Conservation (phyloP, 2,888 invertebrate species). For the Spodoptera littoralis region DNA sequence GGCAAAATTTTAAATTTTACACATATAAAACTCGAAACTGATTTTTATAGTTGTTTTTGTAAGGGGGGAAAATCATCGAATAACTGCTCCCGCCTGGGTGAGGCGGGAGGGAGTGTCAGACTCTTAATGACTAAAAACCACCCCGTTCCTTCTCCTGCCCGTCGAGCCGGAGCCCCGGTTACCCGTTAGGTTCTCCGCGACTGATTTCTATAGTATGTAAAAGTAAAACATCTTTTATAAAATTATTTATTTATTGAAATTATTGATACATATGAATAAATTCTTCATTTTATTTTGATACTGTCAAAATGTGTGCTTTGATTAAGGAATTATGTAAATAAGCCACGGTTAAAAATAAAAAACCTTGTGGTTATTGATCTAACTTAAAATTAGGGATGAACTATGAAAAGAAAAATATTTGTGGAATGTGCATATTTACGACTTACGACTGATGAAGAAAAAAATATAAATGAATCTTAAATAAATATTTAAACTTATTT, state of each 20-base stretch:
- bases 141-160: too few relatives aligned
- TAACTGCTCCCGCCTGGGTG: too few relatives aligned
- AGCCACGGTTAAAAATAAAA: too few relatives aligned
- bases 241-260: conserved; percentile 52
- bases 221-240: conserved; percentile 22
- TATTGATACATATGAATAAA: conserved; percentile 43
- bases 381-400: conserved; percentile 17
- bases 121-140: too few relatives aligned
- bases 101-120: too few relatives aligned
- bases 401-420: conserved; percentile 18
- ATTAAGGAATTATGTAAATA: conserved; percentile 1
- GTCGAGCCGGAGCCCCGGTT: too few relatives aligned
- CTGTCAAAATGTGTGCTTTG: conserved; percentile 26
- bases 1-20: too few relatives aligned
- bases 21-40: too few relatives aligned
- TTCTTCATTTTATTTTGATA: conserved; percentile 43
- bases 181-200: too few relatives aligned
- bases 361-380: conserved; percentile 1
- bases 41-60: too few relatives aligned
- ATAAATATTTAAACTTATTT: conserved; percentile 55
- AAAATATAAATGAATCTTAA: conserved; percentile 31
- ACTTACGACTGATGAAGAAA: conserved; percentile 7
- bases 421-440: conserved; percentile 24
- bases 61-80: too few relatives aligned
- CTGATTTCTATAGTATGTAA: too few relatives aligned